Percentiles rank a stretch among this genome's conserved stretches.
These are phyloP conservation scores for Acipenser ruthenus DNA, from an alignment of 2,797 vertebrate species.

Conservation along the genomic window DNA sequence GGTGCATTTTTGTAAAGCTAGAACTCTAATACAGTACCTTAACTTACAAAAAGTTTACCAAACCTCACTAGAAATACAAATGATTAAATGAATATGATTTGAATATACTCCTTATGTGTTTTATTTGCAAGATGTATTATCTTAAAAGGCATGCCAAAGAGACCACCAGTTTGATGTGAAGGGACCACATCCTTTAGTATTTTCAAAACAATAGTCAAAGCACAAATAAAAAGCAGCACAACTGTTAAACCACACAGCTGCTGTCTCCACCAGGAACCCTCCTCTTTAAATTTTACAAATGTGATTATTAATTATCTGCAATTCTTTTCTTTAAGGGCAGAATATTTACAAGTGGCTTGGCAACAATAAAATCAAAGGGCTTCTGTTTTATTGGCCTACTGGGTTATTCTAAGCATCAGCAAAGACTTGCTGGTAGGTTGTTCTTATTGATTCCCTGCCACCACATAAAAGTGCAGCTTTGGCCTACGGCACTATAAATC, in stretches of 20 bases:
- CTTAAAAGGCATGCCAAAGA: too few relatives aligned
- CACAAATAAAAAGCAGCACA: too few relatives aligned
- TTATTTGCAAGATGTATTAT: too few relatives aligned
- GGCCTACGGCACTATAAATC: conserved; percentile 35
- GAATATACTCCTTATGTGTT: too few relatives aligned
- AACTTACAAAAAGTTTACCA: too few relatives aligned
- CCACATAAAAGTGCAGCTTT: conserved; percentile 29
- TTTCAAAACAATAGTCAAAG: too few relatives aligned
- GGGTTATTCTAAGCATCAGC: conserved; percentile 30
- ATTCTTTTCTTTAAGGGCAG: conserved; percentile 21
- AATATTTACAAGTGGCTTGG: conserved; percentile 24
- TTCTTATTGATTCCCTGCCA: conserved; percentile 41
- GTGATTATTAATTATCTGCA: conserved; percentile 35
- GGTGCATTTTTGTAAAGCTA: too few relatives aligned
- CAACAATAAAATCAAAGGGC: conserved; percentile 34
- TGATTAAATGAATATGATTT: too few relatives aligned
- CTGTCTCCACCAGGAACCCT: background rate
- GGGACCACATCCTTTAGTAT: too few relatives aligned
- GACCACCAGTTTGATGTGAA: too few relatives aligned
- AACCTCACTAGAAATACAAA: too few relatives aligned
- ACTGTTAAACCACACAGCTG: background rate
- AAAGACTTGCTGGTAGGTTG: conserved; percentile 33
- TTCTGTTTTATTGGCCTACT: conserved; percentile 34
- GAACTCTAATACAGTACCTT: too few relatives aligned
- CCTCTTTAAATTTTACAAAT: conserved; percentile 19